Evolutionary conservation across 2,797 vertebrate species (phyloP).

Genomic region (Sebastolobus altivelis): DNA sequence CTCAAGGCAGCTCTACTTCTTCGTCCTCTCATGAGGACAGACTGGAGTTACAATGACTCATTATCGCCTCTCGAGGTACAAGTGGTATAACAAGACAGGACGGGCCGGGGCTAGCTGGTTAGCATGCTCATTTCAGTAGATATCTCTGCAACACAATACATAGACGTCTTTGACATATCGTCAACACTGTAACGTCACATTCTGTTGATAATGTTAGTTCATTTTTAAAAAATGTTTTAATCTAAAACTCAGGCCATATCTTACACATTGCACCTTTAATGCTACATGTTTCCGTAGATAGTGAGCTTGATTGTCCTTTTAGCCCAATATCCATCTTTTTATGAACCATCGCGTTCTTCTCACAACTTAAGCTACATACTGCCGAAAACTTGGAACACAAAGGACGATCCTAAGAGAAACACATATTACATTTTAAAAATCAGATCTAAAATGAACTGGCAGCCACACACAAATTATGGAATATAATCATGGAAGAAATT

Average conservation of each 20-base stretch:
- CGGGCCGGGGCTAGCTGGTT: not conserved
- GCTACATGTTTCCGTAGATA: not conserved
- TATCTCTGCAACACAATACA: not conserved
- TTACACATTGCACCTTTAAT: slow-evolving; percentile 5
- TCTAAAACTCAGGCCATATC: not conserved
- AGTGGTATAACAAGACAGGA: too few relatives aligned
- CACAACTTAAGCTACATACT: not conserved
- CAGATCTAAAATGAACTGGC: not conserved
- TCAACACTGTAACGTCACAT: not conserved
- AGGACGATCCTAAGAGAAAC: not conserved
- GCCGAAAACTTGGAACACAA: not conserved
- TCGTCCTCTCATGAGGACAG: too few relatives aligned
- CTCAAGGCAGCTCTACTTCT: too few relatives aligned
- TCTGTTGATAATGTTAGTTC: not conserved
- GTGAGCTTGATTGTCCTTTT: not conserved
- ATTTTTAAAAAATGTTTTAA: not conserved
- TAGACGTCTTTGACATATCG: not conserved
- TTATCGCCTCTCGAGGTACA: too few relatives aligned
- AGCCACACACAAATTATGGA: not conserved
- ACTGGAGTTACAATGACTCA: too few relatives aligned
- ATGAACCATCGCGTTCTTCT: not conserved
- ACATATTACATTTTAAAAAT: not conserved
- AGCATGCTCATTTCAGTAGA: not conserved
- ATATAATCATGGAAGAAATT: not conserved
- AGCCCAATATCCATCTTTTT: not conserved